Evolutionary conservation across 1,140 invertebrate species (phyloP).

Genomic region (Littorina saxatilis): DNA sequence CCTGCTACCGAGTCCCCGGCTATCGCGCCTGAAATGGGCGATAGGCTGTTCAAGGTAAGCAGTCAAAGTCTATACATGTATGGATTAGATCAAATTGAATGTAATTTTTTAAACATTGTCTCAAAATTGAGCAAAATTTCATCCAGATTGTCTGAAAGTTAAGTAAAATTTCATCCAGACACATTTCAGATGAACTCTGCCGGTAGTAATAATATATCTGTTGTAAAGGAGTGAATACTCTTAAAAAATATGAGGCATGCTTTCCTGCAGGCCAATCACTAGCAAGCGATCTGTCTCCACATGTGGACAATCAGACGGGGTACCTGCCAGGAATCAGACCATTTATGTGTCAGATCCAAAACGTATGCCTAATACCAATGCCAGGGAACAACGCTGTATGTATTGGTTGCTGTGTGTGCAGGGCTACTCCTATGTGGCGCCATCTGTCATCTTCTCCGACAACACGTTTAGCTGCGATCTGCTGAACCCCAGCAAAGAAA

Average conservation of each 20-base stretch:
- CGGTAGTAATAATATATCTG: too few relatives aligned
- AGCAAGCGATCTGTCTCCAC: too few relatives aligned
- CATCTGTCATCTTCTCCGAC: slow-evolving; percentile 91
- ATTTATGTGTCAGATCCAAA: too few relatives aligned
- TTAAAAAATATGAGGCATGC: too few relatives aligned
- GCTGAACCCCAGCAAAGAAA: slow-evolving; percentile 77
- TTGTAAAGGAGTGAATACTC: too few relatives aligned
- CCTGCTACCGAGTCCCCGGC: slow-evolving; percentile 92
- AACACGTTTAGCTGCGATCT: slow-evolving; percentile 88
- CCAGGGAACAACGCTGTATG: too few relatives aligned
- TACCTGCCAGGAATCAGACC: too few relatives aligned
- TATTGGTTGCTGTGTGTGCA: too few relatives aligned
- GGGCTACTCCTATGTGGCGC: slow-evolving; percentile 97
- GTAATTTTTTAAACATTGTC: background rate
- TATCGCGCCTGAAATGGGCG: slow-evolving; percentile 86
- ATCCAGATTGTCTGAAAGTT: background rate
- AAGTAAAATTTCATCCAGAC: background rate
- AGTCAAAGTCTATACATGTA: background rate
- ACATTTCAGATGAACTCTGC: too few relatives aligned
- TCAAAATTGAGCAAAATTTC: background rate
- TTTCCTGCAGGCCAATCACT: too few relatives aligned
- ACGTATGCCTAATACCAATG: too few relatives aligned
- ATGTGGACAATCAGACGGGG: too few relatives aligned
- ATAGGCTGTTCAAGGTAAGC: slow-evolving; percentile 89
- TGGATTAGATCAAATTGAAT: background rate